Conservation (phyloP, 1,140 invertebrate genomes). For the Bombus sibiricus region DNA sequence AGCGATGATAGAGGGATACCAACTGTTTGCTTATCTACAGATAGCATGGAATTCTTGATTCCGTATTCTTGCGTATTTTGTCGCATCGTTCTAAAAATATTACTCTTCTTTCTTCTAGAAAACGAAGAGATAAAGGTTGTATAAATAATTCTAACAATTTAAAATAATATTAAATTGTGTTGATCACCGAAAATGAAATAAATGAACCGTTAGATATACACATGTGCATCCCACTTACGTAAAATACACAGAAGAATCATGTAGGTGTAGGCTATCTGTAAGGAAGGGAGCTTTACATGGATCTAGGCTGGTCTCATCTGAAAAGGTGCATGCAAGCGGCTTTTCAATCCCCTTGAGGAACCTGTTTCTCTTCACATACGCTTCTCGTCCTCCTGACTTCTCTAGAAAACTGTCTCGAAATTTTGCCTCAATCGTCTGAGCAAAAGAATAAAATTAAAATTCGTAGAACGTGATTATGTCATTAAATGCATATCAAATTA, state of each 20-base stretch:
- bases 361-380: slow-evolving; percentile 36
- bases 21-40: slow-evolving; percentile 63
- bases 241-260: not conserved
- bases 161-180: not conserved
- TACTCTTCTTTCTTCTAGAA: not conserved
- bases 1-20: slow-evolving; percentile 44
- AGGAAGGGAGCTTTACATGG: not conserved
- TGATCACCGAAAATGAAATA: not conserved
- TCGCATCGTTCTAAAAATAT: not conserved
- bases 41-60: slow-evolving; percentile 46
- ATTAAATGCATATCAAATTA: not conserved
- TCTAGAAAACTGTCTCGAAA: not conserved
- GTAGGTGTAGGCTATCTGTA: not conserved
- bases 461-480: not conserved
- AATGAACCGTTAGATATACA: not conserved
- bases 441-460: not conserved
- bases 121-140: too few species aligned
- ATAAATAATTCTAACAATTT: not conserved
- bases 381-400: slow-evolving; percentile 14
- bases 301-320: not conserved
- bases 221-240: not conserved
- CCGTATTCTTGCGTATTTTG: slow-evolving; percentile 55
- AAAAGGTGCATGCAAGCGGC: slow-evolving; percentile 36
- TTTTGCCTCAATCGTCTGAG: not conserved
- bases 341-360: slow-evolving; percentile 33